phyloP scores from a whole-genome alignment of 2,888 invertebrate genomes.

The Aporophyla lueneburgensis region DNA sequence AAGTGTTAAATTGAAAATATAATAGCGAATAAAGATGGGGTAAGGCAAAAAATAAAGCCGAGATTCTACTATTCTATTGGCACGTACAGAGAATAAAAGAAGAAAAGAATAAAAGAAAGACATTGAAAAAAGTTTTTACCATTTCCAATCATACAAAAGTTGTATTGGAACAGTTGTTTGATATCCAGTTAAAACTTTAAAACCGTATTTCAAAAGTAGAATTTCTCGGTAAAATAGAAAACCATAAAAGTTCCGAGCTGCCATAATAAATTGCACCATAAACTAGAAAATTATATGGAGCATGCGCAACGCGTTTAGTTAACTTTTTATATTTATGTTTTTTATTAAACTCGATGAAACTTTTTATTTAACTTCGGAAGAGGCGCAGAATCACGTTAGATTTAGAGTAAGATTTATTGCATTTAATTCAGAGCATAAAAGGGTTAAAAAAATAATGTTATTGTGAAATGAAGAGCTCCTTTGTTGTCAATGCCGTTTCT shows the following conservation, averaged over 20 bases:
- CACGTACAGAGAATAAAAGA: background rate
- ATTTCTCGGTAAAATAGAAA: conserved; percentile 19
- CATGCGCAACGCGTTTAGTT: conserved; percentile 25
- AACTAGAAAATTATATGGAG: conserved; percentile 39
- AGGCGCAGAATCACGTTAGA: conserved; percentile 61
- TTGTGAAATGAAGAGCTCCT: conserved; percentile 74
- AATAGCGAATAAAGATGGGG: background rate
- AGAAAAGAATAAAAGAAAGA: conserved; percentile 2
- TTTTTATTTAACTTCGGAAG: conserved; percentile 47
- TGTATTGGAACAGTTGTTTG: conserved; percentile 14
- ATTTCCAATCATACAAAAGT: conserved; percentile 29
- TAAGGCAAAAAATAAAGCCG: background rate
- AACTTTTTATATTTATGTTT: conserved; percentile 24
- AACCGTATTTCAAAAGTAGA: conserved; percentile 8
- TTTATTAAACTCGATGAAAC: conserved; percentile 33
- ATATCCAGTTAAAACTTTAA: conserved; percentile 20
- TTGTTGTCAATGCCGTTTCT: conserved; percentile 75
- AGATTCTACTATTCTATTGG: background rate
- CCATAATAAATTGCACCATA: conserved; percentile 32
- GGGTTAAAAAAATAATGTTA: conserved; percentile 75
- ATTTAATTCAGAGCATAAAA: conserved; percentile 74
- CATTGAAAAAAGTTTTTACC: conserved; percentile 1
- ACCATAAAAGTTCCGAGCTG: conserved; percentile 24
- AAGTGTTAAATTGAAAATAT: conserved; percentile 1
- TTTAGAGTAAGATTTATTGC: conserved; percentile 78